Evolutionary conservation across 2,888 invertebrate genomes (phyloP).

Genomic region (Pyrrhosoma nymphula): DNA sequence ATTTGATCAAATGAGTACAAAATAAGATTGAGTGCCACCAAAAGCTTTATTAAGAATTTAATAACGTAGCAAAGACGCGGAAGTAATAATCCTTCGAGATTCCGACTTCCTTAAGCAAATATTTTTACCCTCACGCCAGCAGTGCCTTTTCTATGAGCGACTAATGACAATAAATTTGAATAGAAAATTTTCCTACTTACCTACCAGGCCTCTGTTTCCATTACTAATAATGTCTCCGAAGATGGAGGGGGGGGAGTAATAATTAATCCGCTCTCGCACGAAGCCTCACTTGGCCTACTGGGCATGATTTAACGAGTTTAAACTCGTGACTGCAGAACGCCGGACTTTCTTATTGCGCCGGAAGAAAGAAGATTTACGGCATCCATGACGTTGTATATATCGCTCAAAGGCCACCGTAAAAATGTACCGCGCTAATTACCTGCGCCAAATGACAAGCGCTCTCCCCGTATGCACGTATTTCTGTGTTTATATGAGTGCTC

Average conservation of each 20-base stretch:
- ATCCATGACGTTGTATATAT: not conserved
- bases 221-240: not conserved
- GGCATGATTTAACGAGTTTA: not conserved
- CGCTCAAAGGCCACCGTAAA: not conserved
- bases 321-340: not conserved
- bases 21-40: too few species aligned
- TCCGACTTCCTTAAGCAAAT: too few species aligned
- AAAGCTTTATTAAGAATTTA: too few species aligned
- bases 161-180: not conserved
- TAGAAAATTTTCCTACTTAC: not conserved
- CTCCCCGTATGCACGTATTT: too few species aligned
- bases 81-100: too few species aligned
- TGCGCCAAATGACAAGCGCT: constrained; percentile 1
- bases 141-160: not conserved
- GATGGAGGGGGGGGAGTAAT: not conserved
- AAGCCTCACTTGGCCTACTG: too few species aligned
- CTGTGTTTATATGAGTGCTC: not conserved
- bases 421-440: not conserved
- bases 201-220: not conserved
- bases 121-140: too few species aligned
- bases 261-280: not conserved
- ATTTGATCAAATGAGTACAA: too few species aligned
- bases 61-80: too few species aligned
- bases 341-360: not conserved
- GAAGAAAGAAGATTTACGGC: not conserved